Conservation (phyloP, 2,888 invertebrate species). For the Euproctis similis region DNA sequence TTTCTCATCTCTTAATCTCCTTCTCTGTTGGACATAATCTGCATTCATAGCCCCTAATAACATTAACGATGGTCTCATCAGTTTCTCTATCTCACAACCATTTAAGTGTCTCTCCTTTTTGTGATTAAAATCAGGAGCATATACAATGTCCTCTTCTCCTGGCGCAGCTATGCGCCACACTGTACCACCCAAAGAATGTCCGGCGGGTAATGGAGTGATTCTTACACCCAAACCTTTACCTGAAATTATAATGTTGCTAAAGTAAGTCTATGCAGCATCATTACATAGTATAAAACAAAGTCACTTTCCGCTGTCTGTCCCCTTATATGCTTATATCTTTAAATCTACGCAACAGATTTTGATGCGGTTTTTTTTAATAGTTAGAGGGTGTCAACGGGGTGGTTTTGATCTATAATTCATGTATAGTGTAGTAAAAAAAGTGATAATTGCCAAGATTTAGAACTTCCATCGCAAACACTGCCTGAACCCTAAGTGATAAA, state of each 20-base stretch:
- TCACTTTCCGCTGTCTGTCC: no score
- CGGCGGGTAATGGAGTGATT: constrained; percentile 95
- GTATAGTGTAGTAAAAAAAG: no score
- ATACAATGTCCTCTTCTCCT: constrained; percentile 98
- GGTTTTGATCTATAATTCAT: no score
- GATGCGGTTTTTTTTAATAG: no score
- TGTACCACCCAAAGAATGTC: constrained; percentile 98
- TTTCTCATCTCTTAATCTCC: constrained; percentile 95
- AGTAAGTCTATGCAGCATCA: no score
- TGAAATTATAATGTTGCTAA: constrained; percentile 49
- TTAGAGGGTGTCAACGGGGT: no score
- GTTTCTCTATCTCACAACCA: constrained; percentile 93
- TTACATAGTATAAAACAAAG: no score
- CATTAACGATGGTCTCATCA: constrained; percentile 93
- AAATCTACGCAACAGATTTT: no score
- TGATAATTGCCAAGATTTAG: no score
- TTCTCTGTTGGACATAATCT: constrained; percentile 91
- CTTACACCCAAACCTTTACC: constrained; percentile 97
- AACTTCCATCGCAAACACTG: no score
- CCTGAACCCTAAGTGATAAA: no score
- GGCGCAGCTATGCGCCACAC: constrained; percentile 99
- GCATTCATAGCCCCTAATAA: constrained; percentile 98
- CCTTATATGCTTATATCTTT: no score
- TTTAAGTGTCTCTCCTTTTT: constrained; percentile 98
- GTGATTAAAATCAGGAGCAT: constrained; percentile 99